Percentiles rank a stretch among this genome's conserved stretches.
phyloP scores from a whole-genome alignment of 2,888 invertebrate species.

The Cartodere bifasciata region DNA sequence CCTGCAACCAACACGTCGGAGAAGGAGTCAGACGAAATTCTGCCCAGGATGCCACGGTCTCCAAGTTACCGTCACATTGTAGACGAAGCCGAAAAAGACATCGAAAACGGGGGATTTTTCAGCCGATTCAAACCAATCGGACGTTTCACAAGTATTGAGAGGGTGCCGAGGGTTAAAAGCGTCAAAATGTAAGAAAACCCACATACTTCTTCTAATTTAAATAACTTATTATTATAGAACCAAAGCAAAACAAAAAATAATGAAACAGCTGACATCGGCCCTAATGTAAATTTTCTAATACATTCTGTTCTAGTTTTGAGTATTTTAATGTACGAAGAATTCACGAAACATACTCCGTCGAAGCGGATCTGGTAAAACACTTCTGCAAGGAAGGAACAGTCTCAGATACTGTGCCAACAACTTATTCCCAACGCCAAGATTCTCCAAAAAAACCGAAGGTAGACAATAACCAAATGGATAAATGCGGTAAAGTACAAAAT shows the following conservation, averaged over 20 bases:
- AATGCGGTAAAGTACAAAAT: conserved; percentile 18
- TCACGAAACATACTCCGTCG: conserved; percentile 34
- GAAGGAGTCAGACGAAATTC: conserved; percentile 41
- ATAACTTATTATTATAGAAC: not conserved
- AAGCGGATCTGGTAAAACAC: conserved; percentile 35
- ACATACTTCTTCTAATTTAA: no score
- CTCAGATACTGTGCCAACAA: conserved; percentile 31
- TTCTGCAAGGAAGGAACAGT: conserved; percentile 26
- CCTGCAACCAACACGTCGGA: conserved; percentile 8
- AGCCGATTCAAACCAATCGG: conserved; percentile 31
- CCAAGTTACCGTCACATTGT: conserved; percentile 36
- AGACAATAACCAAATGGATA: no score
- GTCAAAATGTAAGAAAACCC: conserved; percentile 28
- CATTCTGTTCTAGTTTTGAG: conserved; percentile 32
- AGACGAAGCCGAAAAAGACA: conserved; percentile 27
- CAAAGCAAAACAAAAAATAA: not conserved
- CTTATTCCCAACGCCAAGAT: conserved; percentile 35
- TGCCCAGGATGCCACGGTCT: conserved; percentile 41
- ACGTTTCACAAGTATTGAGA: conserved; percentile 33
- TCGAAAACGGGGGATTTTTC: conserved; percentile 29
- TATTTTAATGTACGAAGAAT: conserved; percentile 38
- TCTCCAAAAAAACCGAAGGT: conserved; percentile 46
- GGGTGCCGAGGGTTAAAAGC: conserved; percentile 29
- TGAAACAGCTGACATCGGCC: no score
- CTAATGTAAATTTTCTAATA: no score